Evolutionary conservation across 2,113 vertebrate genomes (phyloP).

Genomic region (Argyrosomus japonicus): DNA sequence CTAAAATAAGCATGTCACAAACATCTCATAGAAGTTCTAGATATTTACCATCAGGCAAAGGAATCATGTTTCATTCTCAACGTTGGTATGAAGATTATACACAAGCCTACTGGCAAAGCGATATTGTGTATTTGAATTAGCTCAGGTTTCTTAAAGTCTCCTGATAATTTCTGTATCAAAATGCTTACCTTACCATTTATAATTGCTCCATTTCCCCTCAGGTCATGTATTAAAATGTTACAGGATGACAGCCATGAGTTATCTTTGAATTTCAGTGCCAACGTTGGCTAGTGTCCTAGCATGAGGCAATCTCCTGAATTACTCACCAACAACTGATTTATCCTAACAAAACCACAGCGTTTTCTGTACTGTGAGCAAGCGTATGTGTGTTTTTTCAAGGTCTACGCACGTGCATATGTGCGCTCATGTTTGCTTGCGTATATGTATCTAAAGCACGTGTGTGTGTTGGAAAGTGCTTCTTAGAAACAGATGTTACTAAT

Average conservation of each 20-base stretch:
- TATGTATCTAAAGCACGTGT: constrained; percentile 43
- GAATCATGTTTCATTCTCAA: not conserved
- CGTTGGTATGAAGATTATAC: constrained; percentile 5
- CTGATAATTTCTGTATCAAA: constrained; percentile 42
- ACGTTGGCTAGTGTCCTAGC: not conserved
- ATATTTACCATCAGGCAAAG: constrained; percentile 14
- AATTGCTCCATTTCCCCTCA: constrained; percentile 18
- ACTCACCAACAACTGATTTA: not conserved
- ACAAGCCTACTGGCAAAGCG: constrained; percentile 35
- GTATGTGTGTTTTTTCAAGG: constrained; percentile 12
- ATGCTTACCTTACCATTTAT: constrained; percentile 38
- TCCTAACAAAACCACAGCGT: not conserved
- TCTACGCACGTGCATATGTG: constrained; percentile 2
- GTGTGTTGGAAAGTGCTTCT: constrained; percentile 47
- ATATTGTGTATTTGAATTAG: constrained; percentile 53
- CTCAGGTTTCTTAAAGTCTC: constrained; percentile 40
- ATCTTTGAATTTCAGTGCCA: constrained; percentile 24
- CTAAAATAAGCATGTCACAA: not conserved
- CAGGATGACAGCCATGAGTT: constrained; percentile 32
- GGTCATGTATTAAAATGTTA: constrained; percentile 53
- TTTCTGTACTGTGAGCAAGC: constrained; percentile 6
- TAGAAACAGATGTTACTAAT: constrained; percentile 73
- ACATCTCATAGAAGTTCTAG: not conserved
- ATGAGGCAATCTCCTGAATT: constrained; percentile 12
- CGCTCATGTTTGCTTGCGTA: constrained; percentile 10